These are phyloP conservation scores for Rhodophaea formosa DNA, from an alignment of 2,888 invertebrate genomes.

Conservation along the genomic window DNA sequence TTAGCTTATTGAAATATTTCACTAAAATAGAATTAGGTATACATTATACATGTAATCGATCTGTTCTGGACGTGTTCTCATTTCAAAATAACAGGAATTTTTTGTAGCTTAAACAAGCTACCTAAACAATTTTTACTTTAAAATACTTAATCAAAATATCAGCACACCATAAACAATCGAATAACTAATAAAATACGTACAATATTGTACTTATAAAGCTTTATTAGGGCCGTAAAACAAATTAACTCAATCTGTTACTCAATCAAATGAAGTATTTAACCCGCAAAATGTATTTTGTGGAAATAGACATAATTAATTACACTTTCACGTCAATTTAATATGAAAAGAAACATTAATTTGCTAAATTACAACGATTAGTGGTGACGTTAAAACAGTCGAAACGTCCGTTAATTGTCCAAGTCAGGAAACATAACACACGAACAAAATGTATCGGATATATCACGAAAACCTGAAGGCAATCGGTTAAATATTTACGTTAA, in stretches of 20 bases:
- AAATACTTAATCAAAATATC: too few species aligned
- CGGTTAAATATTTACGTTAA: slow-evolving; percentile 39
- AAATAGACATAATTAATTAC: slow-evolving; percentile 10
- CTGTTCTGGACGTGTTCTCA: too few species aligned
- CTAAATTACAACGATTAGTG: slow-evolving; percentile 31
- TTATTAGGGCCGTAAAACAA: background rate
- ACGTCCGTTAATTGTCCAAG: slow-evolving; percentile 22
- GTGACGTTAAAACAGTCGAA: slow-evolving; percentile 19
- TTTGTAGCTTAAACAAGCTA: too few species aligned
- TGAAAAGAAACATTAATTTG: slow-evolving; percentile 15
- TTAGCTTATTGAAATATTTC: too few species aligned
- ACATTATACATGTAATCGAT: too few species aligned
- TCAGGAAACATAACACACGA: slow-evolving; percentile 25
- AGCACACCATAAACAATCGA: too few species aligned
- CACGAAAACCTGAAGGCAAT: slow-evolving; percentile 21
- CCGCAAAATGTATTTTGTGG: slow-evolving; percentile 5
- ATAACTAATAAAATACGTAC: background rate
- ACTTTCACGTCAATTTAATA: slow-evolving; percentile 19
- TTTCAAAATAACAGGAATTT: too few species aligned
- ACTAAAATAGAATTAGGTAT: too few species aligned
- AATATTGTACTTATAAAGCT: background rate
- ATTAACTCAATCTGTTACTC: slow-evolving; percentile 7
- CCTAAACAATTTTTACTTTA: too few species aligned
- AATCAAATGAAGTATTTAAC: slow-evolving; percentile 6
- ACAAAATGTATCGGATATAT: slow-evolving; percentile 20